phyloP scores from a whole-genome alignment of 2,888 invertebrate genomes.

The Empis livida region DNA sequence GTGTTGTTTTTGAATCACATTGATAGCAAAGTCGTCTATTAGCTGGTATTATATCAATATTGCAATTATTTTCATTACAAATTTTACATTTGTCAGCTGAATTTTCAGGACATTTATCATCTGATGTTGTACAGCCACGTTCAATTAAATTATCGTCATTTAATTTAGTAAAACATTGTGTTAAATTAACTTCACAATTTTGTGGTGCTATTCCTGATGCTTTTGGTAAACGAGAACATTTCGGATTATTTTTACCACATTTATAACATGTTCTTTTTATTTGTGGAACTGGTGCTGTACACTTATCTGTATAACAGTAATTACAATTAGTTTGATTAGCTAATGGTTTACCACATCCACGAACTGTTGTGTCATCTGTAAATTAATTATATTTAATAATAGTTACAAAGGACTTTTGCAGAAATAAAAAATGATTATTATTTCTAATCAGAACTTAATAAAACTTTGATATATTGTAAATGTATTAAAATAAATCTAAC shows the following conservation, averaged over 20 bases:
- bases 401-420: too few species aligned
- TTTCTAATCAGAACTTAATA: too few species aligned
- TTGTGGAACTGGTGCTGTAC: neutral
- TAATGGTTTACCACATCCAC: neutral
- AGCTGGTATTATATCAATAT: neutral
- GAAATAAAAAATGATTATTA: too few species aligned
- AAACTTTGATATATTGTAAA: too few species aligned
- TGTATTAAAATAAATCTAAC: too few species aligned
- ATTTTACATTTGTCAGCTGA: neutral
- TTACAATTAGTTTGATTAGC: neutral
- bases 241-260: neutral
- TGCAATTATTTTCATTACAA: neutral
- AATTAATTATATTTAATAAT: too few species aligned
- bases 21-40: neutral
- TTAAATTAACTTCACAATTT: neutral
- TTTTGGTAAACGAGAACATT: neutral
- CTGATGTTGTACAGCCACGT: neutral
- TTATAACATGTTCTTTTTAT: neutral
- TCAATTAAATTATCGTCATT: neutral
- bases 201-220: too few species aligned
- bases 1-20: neutral
- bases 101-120: neutral
- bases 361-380: neutral
- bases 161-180: neutral
- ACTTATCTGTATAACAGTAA: neutral